These are phyloP conservation scores for Amphiprion clarkii DNA, from an alignment of 2,797 vertebrate genomes.

Conservation along the genomic window DNA sequence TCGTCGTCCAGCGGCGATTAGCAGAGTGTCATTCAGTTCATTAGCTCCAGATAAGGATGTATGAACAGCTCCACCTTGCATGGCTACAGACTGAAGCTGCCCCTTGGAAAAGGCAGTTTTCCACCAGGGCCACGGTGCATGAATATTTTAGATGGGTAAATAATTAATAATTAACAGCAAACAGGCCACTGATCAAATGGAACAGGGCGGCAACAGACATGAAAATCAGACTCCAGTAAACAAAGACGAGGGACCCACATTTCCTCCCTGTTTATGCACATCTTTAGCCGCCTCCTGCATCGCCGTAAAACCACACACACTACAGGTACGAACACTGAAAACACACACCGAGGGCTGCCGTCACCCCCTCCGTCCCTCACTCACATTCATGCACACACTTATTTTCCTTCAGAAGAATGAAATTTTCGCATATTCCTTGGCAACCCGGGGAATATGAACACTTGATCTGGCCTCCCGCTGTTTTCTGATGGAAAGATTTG, in stretches of 20 bases:
- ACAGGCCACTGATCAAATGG: constrained; percentile 86
- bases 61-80: constrained; percentile 77
- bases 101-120: constrained; percentile 69
- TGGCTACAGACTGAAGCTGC: constrained; percentile 72
- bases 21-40: constrained; percentile 49
- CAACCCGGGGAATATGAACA: constrained; percentile 82
- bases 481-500: constrained; percentile 87
- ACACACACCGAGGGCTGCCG: constrained; percentile 47
- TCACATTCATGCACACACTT: constrained; percentile 68
- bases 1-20: not conserved
- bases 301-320: constrained; percentile 51
- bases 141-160: constrained; percentile 86
- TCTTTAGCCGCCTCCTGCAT: constrained; percentile 63
- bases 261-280: constrained; percentile 76
- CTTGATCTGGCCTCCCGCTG: constrained; percentile 86
- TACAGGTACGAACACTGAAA: constrained; percentile 57
- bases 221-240: constrained; percentile 80
- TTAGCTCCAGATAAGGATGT: constrained; percentile 70
- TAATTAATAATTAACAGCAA: constrained; percentile 87
- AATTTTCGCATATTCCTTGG: constrained; percentile 76
- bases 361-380: constrained; percentile 63
- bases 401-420: constrained; percentile 70
- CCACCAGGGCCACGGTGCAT: constrained; percentile 71
- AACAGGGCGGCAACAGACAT: constrained; percentile 79
- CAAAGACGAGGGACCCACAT: constrained; percentile 83